Conservation (phyloP, 1,140 invertebrate species). For the Augochlora pura region DNA sequence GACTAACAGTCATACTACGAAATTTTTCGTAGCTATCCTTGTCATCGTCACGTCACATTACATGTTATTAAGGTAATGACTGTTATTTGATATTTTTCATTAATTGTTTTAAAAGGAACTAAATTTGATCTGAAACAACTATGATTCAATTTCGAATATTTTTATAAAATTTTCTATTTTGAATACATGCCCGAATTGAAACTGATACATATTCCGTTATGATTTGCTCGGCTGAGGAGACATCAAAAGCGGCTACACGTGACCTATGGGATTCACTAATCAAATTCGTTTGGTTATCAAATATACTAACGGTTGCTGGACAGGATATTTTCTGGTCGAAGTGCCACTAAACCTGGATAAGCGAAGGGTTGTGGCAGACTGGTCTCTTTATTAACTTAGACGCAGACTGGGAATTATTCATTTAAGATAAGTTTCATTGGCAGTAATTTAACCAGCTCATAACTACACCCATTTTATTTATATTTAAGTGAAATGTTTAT, state of each 20-base stretch:
- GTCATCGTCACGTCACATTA: background rate
- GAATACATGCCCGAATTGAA: background rate
- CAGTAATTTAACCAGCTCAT: too few species aligned
- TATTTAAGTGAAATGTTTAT: too few species aligned
- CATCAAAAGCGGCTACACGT: constrained; percentile 44
- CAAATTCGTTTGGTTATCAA: constrained; percentile 55
- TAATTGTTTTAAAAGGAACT: too few species aligned
- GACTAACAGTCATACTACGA: background rate
- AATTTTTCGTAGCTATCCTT: too few species aligned
- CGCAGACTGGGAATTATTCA: background rate
- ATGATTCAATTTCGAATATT: too few species aligned
- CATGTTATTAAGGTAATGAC: too few species aligned
- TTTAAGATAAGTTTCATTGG: constrained; percentile 39
- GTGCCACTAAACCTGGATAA: constrained; percentile 35
- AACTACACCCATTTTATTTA: too few species aligned
- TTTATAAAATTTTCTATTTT: background rate
- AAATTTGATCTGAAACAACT: too few species aligned
- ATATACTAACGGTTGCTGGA: constrained; percentile 37
- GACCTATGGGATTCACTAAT: constrained; percentile 57
- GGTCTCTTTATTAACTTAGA: background rate
- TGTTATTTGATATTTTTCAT: too few species aligned
- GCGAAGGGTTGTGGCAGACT: constrained; percentile 2
- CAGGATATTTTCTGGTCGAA: constrained; percentile 35
- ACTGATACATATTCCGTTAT: constrained; percentile 25
- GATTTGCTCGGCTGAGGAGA: constrained; percentile 10